Evolutionary conservation across 2,888 invertebrate species (phyloP), one percentile per base, ranked within the genome.

Genomic region (Cyclophora albipunctata): DNA sequence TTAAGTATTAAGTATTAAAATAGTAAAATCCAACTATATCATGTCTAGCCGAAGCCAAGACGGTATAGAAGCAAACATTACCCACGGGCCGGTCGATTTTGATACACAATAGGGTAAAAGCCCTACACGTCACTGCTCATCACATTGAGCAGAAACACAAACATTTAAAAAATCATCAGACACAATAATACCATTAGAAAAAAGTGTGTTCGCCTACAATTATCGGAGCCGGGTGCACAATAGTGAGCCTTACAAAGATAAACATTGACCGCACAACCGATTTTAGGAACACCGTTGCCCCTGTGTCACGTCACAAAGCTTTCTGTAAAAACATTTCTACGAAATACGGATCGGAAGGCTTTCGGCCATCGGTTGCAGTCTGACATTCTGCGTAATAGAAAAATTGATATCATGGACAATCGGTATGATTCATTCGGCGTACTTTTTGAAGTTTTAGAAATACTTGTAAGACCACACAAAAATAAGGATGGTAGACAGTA

Each of bases 121-220:
- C 71, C 68, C 80, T 84, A 73, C 81, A 85, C 81, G 83, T 84
- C 84, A 82, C 64, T 72, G 72, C 70, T 64, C 78, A 69, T 78
- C 84, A 79, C 73, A 78, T 80, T 79, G 84, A 85, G 81, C 82
- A 84, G 85, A 85, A 85, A 85, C 70, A 78, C 73, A 87, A 86
- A 86, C 84, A 87, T 84, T 84, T 78, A 80, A 82, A 84, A 83
- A 72, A 81, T 83, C 83, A 85, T 86, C 85, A 83, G 70, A 68
- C 59, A 63, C 64, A 69, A 79, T 78, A 73, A 71, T 71, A 69
- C 62, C 64, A 51, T 53, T 60, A 67, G 68, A 74, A 71, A 73
- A 71, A 73, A 71, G 67, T 62, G 69, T 73, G 73, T 71, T 69
- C 66, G 62, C 62, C 68, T 64, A 78, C 79, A 78, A 83, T 80